phyloP scores from a whole-genome alignment of 1,140 invertebrate genomes.

The Monomorium pharaonis region DNA sequence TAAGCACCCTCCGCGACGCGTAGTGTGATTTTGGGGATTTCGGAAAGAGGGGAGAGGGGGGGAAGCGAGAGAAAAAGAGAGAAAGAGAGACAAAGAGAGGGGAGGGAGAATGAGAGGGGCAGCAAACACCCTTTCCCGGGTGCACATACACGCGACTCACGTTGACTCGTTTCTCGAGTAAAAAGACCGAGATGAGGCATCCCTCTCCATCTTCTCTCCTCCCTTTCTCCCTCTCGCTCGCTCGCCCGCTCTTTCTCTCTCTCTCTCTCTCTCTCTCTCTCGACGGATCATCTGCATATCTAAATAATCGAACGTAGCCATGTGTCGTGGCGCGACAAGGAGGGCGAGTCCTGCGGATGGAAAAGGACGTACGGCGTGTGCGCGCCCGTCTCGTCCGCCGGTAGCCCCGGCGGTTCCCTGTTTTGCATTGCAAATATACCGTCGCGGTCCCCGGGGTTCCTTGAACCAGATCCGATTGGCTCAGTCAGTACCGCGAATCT shows the following conservation, averaged over 20 bases:
- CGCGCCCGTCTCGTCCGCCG: constrained; percentile 76
- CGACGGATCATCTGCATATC: constrained; percentile 82
- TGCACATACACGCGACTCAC: constrained; percentile 40
- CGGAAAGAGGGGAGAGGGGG: constrained; percentile 3
- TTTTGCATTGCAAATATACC: constrained; percentile 85
- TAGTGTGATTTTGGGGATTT: no score
- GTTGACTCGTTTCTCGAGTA: constrained; percentile 20
- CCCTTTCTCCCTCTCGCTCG: neutral
- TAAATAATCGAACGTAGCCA: constrained; percentile 83
- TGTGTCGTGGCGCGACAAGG: constrained; percentile 77
- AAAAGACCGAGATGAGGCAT: constrained; percentile 23
- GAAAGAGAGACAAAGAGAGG: no score
- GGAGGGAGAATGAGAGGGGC: neutral
- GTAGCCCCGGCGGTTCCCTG: constrained; percentile 77
- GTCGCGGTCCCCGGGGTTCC: constrained; percentile 80
- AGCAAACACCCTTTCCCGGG: constrained; percentile 37
- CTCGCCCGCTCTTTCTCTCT: neutral
- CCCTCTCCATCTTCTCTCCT: constrained; percentile 25
- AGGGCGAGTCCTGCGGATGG: constrained; percentile 69
- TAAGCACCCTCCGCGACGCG: constrained; percentile 59
- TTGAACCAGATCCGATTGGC: constrained; percentile 85
- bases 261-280: constrained; percentile 1
- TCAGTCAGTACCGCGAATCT: constrained; percentile 83
- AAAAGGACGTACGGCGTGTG: constrained; percentile 80
- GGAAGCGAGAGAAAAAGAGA: neutral